Conservation (phyloP, 2,888 invertebrate species). For the Onchidella celtica region DNA sequence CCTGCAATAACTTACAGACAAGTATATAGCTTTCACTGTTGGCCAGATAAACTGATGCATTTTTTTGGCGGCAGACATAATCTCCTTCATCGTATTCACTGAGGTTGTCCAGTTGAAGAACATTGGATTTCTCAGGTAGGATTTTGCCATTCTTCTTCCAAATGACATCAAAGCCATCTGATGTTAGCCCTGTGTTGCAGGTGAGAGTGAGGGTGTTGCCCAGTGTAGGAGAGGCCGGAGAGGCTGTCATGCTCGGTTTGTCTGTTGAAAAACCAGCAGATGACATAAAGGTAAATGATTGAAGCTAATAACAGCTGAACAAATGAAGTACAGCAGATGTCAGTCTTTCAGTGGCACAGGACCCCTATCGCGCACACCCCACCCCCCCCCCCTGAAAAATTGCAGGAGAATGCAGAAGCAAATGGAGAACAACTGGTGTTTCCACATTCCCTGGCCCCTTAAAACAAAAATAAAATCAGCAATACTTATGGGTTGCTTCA, state of each 20-base stretch:
- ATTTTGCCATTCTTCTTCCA: constrained; percentile 7
- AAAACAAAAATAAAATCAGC: no score
- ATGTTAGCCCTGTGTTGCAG: not conserved
- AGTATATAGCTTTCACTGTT: not conserved
- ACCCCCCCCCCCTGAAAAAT: no score
- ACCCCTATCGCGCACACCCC: no score
- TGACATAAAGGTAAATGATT: no score
- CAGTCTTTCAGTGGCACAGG: no score
- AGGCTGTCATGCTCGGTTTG: not conserved
- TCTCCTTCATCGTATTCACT: not conserved
- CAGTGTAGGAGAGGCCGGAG: not conserved
- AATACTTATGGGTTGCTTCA: no score
- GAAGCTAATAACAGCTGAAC: no score
- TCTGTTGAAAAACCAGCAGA: no score
- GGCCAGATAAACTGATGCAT: not conserved
- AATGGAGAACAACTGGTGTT: no score
- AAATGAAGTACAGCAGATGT: no score
- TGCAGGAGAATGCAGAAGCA: no score
- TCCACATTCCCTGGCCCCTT: no score
- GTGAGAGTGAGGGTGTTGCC: constrained; percentile 7
- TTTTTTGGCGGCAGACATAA: not conserved
- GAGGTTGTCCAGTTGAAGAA: not conserved
- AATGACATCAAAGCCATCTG: constrained; percentile 21
- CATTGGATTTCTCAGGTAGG: not conserved
- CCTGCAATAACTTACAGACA: constrained; percentile 15